Evolutionary conservation across 2,113 vertebrate species (phyloP), one percentile per base, ranked within the genome.

Genomic region (Myrmecophaga tridactyla): DNA sequence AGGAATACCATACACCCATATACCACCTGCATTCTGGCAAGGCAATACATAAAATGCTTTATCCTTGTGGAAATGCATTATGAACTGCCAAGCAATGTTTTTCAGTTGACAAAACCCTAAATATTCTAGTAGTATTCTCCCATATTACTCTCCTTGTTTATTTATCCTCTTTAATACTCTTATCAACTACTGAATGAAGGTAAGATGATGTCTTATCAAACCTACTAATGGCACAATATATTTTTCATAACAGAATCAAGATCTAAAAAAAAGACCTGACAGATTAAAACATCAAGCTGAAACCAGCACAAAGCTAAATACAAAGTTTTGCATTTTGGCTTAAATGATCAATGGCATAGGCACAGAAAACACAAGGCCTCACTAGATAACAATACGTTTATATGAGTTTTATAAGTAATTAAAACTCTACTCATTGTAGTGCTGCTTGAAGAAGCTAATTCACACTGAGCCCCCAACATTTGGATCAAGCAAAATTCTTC

Each of bases 101-200:
- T 73, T 53, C 43, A 89, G 34, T 36, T 77, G 46, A 80, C 2
- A 17, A 76, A 88, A 81, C 25, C 29, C n/a, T 83, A 72, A 94
- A 63, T 17, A 1, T 60, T 62, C 34, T 46, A 34, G 9, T 21
- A 56, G 46, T 23, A 60, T 76, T 7, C 29, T 51, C 8, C 14
- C 36, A 11, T 84, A n/a, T n/a, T n/a, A n/a, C n/a, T 13, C 53
- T 89, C 36, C 60, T 14, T 60, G 41, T 89, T 89, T 88, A 56
- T 60, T 81, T 56, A 62, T 51, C 51, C 36, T 53, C 4, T 43
- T 76, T 62, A 88, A 72, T 9, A 70, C 84, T 90, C 90, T 88
- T 83, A 94, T 83, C 36, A 86, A 46, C 17, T 51, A 76, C 51
- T 87, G 31, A 91, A 86, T 83, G 25, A 95, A 92, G 85, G 51